A percentile compares a stretch with the other conserved stretches of the same genome.
Conservation (phyloP, 1,140 invertebrate species). For the Planococcus citri region DNA sequence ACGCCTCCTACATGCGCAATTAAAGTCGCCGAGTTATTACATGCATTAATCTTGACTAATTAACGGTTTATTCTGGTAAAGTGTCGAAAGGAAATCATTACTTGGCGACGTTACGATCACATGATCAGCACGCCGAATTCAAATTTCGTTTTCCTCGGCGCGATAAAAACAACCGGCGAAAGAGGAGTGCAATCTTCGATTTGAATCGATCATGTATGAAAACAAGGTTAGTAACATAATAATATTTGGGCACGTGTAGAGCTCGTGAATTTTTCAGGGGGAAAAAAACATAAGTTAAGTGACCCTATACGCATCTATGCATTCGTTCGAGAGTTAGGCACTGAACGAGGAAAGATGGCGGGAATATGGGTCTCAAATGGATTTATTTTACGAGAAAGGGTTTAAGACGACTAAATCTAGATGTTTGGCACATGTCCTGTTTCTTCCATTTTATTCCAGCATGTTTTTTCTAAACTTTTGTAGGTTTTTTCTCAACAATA, state of each 20-base stretch:
- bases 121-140: background rate
- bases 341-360: background rate
- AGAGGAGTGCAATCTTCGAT: background rate
- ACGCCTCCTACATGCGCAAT: constrained; percentile 1
- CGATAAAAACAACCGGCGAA: background rate
- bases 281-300: too few relatives aligned
- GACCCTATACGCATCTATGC: background rate
- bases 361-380: background rate
- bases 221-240: background rate
- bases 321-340: background rate
- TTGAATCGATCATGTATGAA: background rate
- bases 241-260: background rate
- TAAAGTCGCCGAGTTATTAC: background rate
- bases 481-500: background rate
- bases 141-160: background rate
- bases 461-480: background rate
- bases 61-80: background rate
- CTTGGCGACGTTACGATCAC: background rate
- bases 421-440: background rate
- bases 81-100: background rate
- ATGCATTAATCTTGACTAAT: background rate
- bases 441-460: background rate
- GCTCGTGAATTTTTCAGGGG: background rate
- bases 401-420: background rate
- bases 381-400: background rate